A percentile compares a stretch with the other conserved stretches of the same genome.
Evolutionary conservation across 2,888 invertebrate species (phyloP).

Genomic region (Theodoxus fluviatilis): DNA sequence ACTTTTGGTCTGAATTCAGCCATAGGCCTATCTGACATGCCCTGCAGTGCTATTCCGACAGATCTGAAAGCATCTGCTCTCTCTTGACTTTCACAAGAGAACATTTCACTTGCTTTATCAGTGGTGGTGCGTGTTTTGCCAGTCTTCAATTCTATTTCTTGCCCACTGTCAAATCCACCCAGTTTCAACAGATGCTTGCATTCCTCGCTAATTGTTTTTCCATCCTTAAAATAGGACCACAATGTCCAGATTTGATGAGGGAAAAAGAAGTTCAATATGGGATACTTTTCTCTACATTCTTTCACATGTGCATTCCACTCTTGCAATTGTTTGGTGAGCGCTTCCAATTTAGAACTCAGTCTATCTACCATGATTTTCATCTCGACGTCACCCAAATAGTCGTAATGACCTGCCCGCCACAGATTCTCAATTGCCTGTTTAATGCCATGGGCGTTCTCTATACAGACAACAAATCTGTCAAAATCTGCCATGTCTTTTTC

Average conservation of each 20-base stretch:
- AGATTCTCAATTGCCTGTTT: background rate
- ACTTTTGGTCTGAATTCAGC: conserved; percentile 31
- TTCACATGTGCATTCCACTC: conserved; percentile 33
- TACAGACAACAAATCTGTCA: background rate
- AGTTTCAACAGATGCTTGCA: conserved; percentile 20
- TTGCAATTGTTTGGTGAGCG: conserved; percentile 24
- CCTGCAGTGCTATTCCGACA: too few relatives aligned
- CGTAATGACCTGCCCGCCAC: conserved; percentile 9
- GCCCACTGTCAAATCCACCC: conserved; percentile 28
- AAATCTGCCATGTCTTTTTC: conserved; percentile 16
- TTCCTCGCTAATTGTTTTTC: too few relatives aligned
- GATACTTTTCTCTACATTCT: conserved; percentile 28
- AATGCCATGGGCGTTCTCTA: conserved; percentile 14
- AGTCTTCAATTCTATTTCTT: background rate
- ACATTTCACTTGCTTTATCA: too few relatives aligned
- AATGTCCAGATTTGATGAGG: conserved; percentile 37
- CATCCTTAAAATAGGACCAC: conserved; percentile 31
- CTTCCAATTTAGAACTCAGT: conserved; percentile 7
- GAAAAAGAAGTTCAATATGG: conserved; percentile 38
- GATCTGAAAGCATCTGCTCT: too few relatives aligned
- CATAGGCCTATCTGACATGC: too few relatives aligned
- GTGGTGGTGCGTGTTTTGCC: too few relatives aligned
- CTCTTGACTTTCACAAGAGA: too few relatives aligned
- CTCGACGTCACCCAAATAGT: background rate
- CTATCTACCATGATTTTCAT: background rate